Percentiles rank a stretch among this genome's conserved stretches.
Conservation (phyloP, 2,888 invertebrate genomes). For the Temnothorax rugatulus region DNA sequence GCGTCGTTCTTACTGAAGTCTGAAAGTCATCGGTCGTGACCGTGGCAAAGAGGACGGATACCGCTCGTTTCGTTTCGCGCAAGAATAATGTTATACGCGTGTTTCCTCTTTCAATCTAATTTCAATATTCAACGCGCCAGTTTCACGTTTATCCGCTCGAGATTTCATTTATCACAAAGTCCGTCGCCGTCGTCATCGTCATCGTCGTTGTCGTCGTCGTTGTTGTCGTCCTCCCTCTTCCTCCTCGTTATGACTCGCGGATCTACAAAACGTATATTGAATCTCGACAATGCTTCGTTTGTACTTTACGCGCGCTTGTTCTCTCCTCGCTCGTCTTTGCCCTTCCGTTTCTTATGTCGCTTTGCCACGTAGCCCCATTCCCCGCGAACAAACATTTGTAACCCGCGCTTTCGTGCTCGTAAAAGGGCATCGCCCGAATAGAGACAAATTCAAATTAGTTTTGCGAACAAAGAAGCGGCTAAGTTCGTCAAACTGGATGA, state of each 20-base stretch:
- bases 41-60: slow-evolving; percentile 3
- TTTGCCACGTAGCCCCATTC: slow-evolving; percentile 37
- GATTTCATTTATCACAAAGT: slow-evolving; percentile 61
- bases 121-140: slow-evolving; percentile 53
- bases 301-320: slow-evolving; percentile 9
- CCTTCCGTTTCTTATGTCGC: slow-evolving; percentile 14
- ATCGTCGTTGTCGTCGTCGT: neutral
- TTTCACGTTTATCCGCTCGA: slow-evolving; percentile 16
- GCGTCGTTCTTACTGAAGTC: neutral
- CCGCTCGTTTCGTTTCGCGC: slow-evolving; percentile 7
- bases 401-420: slow-evolving; percentile 2
- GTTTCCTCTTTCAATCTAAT: slow-evolving; percentile 7
- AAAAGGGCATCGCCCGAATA: slow-evolving; percentile 20
- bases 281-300: slow-evolving; percentile 55
- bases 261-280: slow-evolving; percentile 59
- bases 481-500: slow-evolving; percentile 44
- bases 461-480: slow-evolving; percentile 31
- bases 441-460: slow-evolving; percentile 50
- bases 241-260: slow-evolving; percentile 36
- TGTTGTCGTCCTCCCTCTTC: neutral
- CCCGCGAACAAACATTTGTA: slow-evolving; percentile 29
- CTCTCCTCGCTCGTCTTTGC: slow-evolving; percentile 10
- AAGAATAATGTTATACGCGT: neutral
- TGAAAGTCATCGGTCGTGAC: neutral
- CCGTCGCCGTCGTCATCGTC: neutral